Base-by-base conservation (phyloP, 53 echinoderm and acorn worm genomes). In the Patiria pectinifera region DNA sequence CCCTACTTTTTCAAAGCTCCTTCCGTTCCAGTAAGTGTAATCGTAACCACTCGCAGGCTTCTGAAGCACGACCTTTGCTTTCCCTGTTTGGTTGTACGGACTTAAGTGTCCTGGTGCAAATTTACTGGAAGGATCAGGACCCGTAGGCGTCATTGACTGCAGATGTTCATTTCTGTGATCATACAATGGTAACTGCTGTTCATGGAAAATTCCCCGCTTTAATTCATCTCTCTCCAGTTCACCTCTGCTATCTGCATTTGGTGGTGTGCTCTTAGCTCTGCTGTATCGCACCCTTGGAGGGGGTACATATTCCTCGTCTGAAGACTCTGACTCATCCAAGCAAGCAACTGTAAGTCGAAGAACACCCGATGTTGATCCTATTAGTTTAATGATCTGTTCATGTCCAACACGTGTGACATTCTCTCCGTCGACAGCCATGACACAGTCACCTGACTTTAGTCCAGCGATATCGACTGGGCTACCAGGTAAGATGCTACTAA, bases 51-150 rank as follows among this genome's bases (percentile, higher is more conserved):
- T 77, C 6, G 92, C 43, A 23, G 91, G 79, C 25, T 94, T 96
- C 76, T 88, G 86, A 46, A 95, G 74, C 44, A 94, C 53, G 18
- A 95, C 69, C 21, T 93, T 92, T 35, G 88, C 85, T 72, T 90
- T 94, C 53, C 96, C 96, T 19, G 96, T 82, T n/a, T 86, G 92
- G 48, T 99, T 99, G 46, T 93, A 94, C 0, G 99, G 97, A 78
- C 99, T 99, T 22, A 99, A 86, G 79, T 99, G 99, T 78, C 99
- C 99, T 46, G 99, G 99, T 23, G 99, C 96, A 95, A 99, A 97
- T 69, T 96, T 98, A 72, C 89, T 89, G 25, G 82, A 62, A 78
- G 84, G 84, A 23, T 88, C 62, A 12, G 63, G 59, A 61, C 74
- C 87, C 1, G 89, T 78, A 4, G 66, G 66, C 11, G 66, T 66